Percentiles rank a stretch among this genome's conserved stretches.
Evolutionary conservation across 1,140 invertebrate genomes (phyloP).

Genomic region (Megalonaias nervosa): DNA sequence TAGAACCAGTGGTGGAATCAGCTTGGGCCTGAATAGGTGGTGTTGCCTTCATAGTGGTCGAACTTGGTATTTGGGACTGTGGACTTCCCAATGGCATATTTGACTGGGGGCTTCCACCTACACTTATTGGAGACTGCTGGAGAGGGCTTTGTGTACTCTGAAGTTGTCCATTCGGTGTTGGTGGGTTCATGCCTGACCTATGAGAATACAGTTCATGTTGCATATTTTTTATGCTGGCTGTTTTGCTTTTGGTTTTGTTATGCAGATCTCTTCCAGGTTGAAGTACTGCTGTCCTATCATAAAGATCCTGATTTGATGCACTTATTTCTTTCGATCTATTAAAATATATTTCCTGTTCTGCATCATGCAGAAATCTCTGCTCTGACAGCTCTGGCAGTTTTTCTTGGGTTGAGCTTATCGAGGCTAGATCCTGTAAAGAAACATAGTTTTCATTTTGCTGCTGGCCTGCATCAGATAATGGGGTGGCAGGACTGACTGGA

Average conservation of each 20-base stretch:
- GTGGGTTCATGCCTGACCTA: too few species aligned
- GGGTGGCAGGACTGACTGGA: conserved; percentile 61
- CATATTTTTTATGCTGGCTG: conserved; percentile 10
- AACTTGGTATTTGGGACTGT: conserved; percentile 46
- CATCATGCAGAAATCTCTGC: too few species aligned
- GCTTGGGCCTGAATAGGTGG: conserved; percentile 61
- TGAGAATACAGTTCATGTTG: too few species aligned
- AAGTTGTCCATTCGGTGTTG: conserved; percentile 16
- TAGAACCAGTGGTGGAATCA: conserved; percentile 67
- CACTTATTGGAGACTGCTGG: conserved; percentile 51
- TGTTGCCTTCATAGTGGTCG: conserved; percentile 45
- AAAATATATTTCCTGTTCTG: too few species aligned
- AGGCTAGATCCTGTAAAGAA: conserved; percentile 51
- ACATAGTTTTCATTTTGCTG: conserved; percentile 44
- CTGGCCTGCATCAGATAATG: conserved; percentile 35
- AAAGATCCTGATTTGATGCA: too few species aligned
- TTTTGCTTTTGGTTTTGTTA: conserved; percentile 6
- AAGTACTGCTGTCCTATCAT: too few species aligned
- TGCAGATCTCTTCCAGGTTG: too few species aligned
- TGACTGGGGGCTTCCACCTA: conserved; percentile 47
- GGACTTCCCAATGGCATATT: conserved; percentile 45
- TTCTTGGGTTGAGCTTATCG: conserved; percentile 40
- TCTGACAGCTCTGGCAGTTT: not conserved
- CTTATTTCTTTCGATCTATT: too few species aligned
- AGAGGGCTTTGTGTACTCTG: conserved; percentile 49